Evolutionary conservation across 1,140 invertebrate species (phyloP).

Genomic region (Acyrthosiphon pisum): DNA sequence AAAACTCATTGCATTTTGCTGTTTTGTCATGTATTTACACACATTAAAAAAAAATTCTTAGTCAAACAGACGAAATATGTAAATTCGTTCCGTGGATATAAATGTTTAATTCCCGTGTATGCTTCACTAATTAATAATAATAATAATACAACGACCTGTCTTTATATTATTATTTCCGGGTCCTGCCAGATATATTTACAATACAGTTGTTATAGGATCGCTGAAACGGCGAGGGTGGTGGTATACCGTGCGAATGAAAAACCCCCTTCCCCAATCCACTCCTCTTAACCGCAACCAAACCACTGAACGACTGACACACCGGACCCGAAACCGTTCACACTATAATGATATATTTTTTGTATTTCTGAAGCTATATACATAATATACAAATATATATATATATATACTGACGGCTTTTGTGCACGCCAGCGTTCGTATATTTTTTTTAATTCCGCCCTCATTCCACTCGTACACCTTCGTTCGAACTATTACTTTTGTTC

Average conservation of each 20-base stretch:
- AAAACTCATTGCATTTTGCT: not conserved
- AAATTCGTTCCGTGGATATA: too few relatives aligned
- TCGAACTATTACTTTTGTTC: constrained; percentile 29
- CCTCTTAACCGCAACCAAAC: not conserved
- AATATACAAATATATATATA: not conserved
- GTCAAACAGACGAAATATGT: too few relatives aligned
- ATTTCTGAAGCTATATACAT: not conserved
- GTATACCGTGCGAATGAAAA: not conserved
- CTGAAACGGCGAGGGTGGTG: not conserved
- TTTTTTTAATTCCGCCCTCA: constrained; percentile 34
- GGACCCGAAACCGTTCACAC: not conserved
- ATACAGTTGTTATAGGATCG: not conserved
- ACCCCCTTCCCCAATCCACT: not conserved
- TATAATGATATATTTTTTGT: not conserved
- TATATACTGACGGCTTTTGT: not conserved
- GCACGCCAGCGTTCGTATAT: not conserved
- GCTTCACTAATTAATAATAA: not conserved
- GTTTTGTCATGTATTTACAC: not conserved
- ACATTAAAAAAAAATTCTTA: too few relatives aligned
- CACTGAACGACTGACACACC: not conserved
- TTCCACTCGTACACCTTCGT: not conserved
- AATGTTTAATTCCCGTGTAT: not conserved
- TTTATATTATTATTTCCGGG: not conserved
- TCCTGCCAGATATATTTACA: not conserved
- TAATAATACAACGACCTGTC: not conserved